Evolutionary conservation across 1,140 invertebrate species (phyloP).

Genomic region (Sycophila sp.): DNA sequence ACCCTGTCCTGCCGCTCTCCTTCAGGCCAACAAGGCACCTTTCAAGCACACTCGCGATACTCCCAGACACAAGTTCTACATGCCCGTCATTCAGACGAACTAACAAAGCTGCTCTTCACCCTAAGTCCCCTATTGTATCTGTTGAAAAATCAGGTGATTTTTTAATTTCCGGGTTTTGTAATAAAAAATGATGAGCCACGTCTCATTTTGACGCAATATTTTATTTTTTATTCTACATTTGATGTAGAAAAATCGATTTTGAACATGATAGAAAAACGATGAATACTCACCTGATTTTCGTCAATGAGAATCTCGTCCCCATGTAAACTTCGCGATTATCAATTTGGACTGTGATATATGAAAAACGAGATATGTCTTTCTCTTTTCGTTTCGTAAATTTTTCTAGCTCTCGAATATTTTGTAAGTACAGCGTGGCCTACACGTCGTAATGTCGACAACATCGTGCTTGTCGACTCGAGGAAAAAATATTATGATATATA

Average conservation of each 20-base stretch:
- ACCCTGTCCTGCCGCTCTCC: constrained; percentile 80
- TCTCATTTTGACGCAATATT: too few species aligned
- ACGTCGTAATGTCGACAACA: too few species aligned
- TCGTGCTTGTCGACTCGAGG: too few species aligned
- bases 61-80: constrained; percentile 84
- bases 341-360: constrained; percentile 37
- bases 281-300: too few species aligned
- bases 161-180: neutral
- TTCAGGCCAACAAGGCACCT: constrained; percentile 77
- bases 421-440: too few species aligned
- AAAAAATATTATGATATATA: neutral
- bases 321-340: constrained; percentile 1
- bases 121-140: neutral
- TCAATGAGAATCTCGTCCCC: neutral
- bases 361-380: neutral
- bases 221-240: too few species aligned
- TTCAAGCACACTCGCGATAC: constrained; percentile 86
- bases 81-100: constrained; percentile 63
- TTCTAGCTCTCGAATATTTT: constrained; percentile 1
- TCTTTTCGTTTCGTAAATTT: neutral
- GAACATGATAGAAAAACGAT: too few species aligned
- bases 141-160: neutral
- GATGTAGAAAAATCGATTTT: too few species aligned
- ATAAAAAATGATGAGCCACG: too few species aligned
- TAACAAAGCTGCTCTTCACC: neutral